Conservation (phyloP, 2,888 invertebrate species). For the Sarcophaga subvicina region DNA sequence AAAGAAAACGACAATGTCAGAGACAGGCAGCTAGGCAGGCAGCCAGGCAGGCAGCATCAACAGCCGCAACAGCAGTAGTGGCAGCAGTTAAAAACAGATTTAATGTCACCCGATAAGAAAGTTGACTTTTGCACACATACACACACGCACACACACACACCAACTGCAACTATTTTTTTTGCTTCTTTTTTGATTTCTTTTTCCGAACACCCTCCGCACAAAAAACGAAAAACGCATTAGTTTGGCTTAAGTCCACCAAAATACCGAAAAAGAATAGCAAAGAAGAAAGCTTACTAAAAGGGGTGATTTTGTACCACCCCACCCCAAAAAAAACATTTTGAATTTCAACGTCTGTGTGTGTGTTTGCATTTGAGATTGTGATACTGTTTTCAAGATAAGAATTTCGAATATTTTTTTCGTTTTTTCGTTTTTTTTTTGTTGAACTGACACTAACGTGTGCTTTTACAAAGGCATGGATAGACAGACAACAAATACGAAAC, state of each 20-base stretch:
- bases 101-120: slow-evolving; percentile 69
- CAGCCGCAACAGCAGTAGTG: slow-evolving; percentile 52
- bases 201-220: background rate
- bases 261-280: too few relatives aligned
- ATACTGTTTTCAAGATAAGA: background rate
- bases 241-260: slow-evolving; percentile 45
- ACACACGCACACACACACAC: slow-evolving; percentile 25
- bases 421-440: background rate
- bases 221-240: slow-evolving; percentile 36
- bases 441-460: too few relatives aligned
- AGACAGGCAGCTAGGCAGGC: slow-evolving; percentile 27
- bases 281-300: too few relatives aligned
- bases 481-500: background rate
- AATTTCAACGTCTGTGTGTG: background rate
- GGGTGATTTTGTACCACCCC: too few relatives aligned
- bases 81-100: slow-evolving; percentile 67
- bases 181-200: background rate
- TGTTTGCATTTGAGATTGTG: background rate
- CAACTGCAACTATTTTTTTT: slow-evolving; percentile 58
- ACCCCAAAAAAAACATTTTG: too few relatives aligned
- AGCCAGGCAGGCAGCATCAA: slow-evolving; percentile 34
- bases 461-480: background rate
- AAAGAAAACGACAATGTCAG: slow-evolving; percentile 42
- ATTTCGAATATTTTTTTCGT: background rate
- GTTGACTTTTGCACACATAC: slow-evolving; percentile 65